phyloP scores from a whole-genome alignment of 2,113 vertebrate species.

The Cichladusa arquata region DNA sequence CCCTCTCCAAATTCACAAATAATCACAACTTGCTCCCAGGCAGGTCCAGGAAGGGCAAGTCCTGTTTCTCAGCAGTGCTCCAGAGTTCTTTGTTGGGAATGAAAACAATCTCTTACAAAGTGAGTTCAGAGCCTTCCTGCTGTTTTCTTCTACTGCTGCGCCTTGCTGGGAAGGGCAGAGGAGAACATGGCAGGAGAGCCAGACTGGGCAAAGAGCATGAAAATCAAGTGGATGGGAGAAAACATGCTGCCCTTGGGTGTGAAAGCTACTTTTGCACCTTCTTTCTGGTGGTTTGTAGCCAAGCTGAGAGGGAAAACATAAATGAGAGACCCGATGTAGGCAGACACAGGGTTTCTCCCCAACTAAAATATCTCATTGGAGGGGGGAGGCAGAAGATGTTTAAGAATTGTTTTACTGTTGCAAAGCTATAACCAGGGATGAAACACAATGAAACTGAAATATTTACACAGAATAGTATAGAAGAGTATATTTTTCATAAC shows the following conservation, averaged over 20 bases:
- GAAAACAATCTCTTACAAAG: not conserved
- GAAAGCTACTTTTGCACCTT: not conserved
- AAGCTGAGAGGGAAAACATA: not conserved
- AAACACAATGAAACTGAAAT: not conserved
- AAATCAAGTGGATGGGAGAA: not conserved
- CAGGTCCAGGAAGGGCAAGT: not conserved
- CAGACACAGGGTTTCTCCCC: not conserved
- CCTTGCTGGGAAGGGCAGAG: not conserved
- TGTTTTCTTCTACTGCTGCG: not conserved
- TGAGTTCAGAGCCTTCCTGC: not conserved
- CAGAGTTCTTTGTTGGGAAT: not conserved
- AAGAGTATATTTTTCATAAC: not conserved
- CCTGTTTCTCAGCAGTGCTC: not conserved
- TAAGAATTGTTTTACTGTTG: not conserved
- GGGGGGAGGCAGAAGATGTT: not conserved
- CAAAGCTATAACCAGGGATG: not conserved
- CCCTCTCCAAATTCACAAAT: not conserved
- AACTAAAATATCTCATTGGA: not conserved
- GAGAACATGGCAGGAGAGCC: not conserved
- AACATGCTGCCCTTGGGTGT: not conserved
- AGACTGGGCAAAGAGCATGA: not conserved
- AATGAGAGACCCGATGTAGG: not conserved
- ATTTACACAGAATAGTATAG: not conserved
- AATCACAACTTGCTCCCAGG: not conserved
- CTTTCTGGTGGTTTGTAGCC: constrained; percentile 26